Evolutionary conservation across 2,113 vertebrate species (phyloP).

Genomic region (Hirundichthys speculiger): DNA sequence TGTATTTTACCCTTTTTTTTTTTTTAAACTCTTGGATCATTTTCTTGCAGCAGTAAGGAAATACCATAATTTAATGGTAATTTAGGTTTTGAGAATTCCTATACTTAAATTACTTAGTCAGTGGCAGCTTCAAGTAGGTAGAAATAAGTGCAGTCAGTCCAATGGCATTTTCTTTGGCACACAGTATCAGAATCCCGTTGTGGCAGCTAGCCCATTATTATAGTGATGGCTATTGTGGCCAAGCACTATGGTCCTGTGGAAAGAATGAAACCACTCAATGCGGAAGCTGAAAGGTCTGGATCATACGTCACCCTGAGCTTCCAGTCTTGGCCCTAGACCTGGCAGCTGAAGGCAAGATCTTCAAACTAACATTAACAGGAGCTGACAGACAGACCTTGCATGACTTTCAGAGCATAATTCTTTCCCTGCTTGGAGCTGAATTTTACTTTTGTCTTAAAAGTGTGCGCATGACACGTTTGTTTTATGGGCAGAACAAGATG

Average conservation of each 20-base stretch:
- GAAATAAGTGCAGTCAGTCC: conserved; percentile 33
- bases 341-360: conserved; percentile 54
- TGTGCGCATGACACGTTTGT: conserved; percentile 34
- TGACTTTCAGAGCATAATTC: conserved; percentile 60
- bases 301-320: conserved; percentile 52
- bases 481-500: conserved; percentile 62
- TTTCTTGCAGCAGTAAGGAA: conserved; percentile 26
- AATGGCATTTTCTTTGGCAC: conserved; percentile 37
- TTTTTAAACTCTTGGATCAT: conserved; percentile 5
- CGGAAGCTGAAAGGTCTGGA: conserved; percentile 54
- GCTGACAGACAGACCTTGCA: conserved; percentile 72
- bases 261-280: conserved; percentile 58
- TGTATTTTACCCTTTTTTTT: conserved; percentile 15
- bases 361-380: conserved; percentile 58
- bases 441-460: conserved; percentile 42
- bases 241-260: conserved; percentile 48
- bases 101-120: conserved; percentile 25
- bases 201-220: conserved; percentile 49
- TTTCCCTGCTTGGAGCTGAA: conserved; percentile 41
- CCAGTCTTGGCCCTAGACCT: conserved; percentile 41
- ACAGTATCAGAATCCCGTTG: conserved; percentile 36
- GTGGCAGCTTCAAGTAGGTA: conserved; percentile 50
- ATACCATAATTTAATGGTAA: conserved; percentile 37
- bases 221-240: conserved; percentile 49
- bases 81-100: conserved; percentile 39